Percentiles rank a stretch among this genome's conserved stretches.
phyloP scores from a whole-genome alignment of 2,113 vertebrate genomes.

The Archilochus colubris region DNA sequence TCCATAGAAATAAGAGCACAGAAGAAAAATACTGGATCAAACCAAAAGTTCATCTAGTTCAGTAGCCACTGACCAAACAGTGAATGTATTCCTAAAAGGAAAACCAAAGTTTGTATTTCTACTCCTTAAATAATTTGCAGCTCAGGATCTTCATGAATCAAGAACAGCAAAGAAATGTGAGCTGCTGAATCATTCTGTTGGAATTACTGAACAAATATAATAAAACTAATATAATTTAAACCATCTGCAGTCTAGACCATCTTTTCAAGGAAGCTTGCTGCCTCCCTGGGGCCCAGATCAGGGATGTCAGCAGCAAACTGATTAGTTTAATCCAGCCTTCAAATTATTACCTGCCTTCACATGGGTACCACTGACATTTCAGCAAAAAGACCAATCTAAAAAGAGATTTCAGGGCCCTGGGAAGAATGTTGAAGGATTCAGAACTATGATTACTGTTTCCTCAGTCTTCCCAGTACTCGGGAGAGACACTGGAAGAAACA shows the following conservation, averaged over 20 bases:
- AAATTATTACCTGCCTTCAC: background rate
- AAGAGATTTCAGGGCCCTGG: background rate
- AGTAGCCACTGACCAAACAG: background rate
- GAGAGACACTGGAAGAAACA: background rate
- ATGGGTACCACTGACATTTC: background rate
- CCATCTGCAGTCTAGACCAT: background rate
- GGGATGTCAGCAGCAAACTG: background rate
- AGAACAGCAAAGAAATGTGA: background rate
- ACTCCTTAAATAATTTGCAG: background rate
- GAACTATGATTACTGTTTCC: background rate
- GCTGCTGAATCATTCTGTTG: background rate
- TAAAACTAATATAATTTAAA: slow-evolving; percentile 25
- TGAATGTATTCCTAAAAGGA: background rate
- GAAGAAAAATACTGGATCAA: background rate
- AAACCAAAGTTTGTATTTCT: background rate
- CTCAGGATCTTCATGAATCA: background rate
- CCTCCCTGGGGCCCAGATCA: background rate
- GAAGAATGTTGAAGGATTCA: background rate
- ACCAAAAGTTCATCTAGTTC: background rate
- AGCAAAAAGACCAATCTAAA: background rate
- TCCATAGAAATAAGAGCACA: background rate
- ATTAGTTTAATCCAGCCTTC: background rate
- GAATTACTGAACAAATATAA: background rate
- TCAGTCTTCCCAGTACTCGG: background rate
- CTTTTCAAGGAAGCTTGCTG: background rate